Evolutionary conservation across 2,797 vertebrate species (phyloP).

Genomic region (Clarias platycephalus): DNA sequence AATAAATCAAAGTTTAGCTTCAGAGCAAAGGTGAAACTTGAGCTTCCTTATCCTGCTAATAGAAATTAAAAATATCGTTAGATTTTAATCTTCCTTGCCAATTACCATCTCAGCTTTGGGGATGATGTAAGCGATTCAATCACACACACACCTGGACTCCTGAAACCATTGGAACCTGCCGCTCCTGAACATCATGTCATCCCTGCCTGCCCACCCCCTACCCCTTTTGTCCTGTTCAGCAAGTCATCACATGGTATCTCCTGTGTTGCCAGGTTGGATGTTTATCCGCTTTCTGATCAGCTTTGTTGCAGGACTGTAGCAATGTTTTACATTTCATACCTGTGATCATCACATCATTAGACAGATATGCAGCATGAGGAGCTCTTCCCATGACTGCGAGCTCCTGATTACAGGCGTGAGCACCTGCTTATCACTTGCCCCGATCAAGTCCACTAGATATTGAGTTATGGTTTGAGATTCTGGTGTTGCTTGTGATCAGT

Average conservation of each 20-base stretch:
- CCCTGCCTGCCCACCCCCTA: not conserved
- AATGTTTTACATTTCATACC: not conserved
- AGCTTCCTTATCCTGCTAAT: not conserved
- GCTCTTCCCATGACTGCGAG: not conserved
- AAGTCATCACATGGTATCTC: not conserved
- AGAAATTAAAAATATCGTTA: not conserved
- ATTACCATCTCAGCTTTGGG: no score
- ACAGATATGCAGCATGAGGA: not conserved
- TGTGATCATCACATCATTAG: not conserved
- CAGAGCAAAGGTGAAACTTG: not conserved
- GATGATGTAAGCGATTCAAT: not conserved
- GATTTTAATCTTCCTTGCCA: not conserved
- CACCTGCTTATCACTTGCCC: not conserved
- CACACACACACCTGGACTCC: not conserved
- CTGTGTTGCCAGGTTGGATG: not conserved
- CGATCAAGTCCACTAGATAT: no score
- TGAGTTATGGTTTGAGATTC: no score
- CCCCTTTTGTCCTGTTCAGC: not conserved
- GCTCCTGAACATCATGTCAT: not conserved
- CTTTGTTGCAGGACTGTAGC: not conserved
- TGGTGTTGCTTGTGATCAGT: no score
- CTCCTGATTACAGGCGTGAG: not conserved
- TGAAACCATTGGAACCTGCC: conserved; percentile 8
- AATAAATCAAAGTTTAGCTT: not conserved
- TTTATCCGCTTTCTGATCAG: not conserved